Conservation (phyloP, 2,888 invertebrate genomes). For the Diogma glabrata region DNA sequence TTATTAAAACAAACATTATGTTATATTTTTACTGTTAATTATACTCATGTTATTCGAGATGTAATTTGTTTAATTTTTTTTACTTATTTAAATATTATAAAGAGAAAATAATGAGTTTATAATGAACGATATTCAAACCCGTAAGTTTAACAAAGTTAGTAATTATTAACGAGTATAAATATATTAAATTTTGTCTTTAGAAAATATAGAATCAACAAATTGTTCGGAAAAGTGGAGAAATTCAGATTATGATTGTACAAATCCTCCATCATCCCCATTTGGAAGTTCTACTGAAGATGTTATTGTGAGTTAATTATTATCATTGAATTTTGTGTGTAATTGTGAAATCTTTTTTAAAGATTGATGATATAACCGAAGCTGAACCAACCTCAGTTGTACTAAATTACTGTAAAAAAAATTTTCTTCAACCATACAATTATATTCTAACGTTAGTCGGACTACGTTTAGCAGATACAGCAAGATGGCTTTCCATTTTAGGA, state of each 20-base stretch:
- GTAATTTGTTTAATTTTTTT: no score
- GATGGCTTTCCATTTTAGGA: conserved; percentile 47
- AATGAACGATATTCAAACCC: no score
- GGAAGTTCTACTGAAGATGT: conserved; percentile 5
- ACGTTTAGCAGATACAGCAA: conserved; percentile 49
- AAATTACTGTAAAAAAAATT: conserved; percentile 71
- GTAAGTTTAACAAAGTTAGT: no score
- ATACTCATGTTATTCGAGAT: no score
- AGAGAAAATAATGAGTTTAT: no score
- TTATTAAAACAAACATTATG: no score
- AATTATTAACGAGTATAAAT: no score
- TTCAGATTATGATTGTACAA: background rate
- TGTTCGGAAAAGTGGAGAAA: background rate
- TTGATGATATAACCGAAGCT: conserved; percentile 57
- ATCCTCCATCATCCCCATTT: background rate
- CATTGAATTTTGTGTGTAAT: background rate
- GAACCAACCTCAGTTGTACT: conserved; percentile 68
- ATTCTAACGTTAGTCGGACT: conserved; percentile 64
- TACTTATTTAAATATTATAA: no score
- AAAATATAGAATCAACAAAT: no score
- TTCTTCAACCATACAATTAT: conserved; percentile 63
- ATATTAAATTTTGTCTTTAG: no score
- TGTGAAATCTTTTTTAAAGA: conserved; percentile 32
- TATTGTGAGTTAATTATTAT: background rate
- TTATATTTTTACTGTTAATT: no score